phyloP scores from a whole-genome alignment of 2,888 invertebrate species.

The Helicoverpa assulta region DNA sequence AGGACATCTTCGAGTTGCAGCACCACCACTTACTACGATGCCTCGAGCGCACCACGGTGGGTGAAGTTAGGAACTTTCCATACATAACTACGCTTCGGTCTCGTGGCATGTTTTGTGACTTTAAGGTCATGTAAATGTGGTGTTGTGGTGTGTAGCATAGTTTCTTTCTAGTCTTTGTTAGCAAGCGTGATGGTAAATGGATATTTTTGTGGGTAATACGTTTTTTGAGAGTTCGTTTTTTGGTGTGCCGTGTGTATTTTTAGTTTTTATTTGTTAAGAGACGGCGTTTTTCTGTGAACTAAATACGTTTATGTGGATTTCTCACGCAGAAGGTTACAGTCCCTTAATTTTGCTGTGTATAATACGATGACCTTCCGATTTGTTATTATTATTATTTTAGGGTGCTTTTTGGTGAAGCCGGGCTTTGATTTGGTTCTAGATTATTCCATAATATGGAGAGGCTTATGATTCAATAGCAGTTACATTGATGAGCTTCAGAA shows the following conservation, averaged over 20 bases:
- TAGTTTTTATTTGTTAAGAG: slow-evolving; percentile 29
- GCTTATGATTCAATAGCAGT: not conserved
- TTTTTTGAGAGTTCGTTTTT: slow-evolving; percentile 34
- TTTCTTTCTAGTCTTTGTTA: slow-evolving; percentile 46
- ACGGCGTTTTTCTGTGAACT: not conserved
- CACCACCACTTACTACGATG: slow-evolving; percentile 99
- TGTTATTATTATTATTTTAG: slow-evolving; percentile 35
- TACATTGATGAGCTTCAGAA: no score
- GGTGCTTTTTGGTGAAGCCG: slow-evolving; percentile 39
- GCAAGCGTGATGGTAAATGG: slow-evolving; percentile 28
- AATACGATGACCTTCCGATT: slow-evolving; percentile 17
- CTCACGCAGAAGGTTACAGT: slow-evolving; percentile 8
- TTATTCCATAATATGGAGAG: not conserved
- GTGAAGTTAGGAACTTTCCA: slow-evolving; percentile 51
- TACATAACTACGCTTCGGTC: slow-evolving; percentile 40
- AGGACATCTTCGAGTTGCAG: slow-evolving; percentile 99
- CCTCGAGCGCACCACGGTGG: slow-evolving; percentile 98
- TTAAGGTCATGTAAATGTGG: slow-evolving; percentile 52
- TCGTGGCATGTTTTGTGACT: slow-evolving; percentile 55
- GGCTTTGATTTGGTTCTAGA: slow-evolving; percentile 41
- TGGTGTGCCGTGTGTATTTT: slow-evolving; percentile 35
- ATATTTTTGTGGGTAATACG: slow-evolving; percentile 50
- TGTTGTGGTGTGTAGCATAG: slow-evolving; percentile 52
- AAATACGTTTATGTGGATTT: slow-evolving; percentile 6
- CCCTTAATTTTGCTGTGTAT: slow-evolving; percentile 14